Base-by-base conservation (phyloP, 2,113 vertebrate species). In the Myxocyprinus asiaticus region DNA sequence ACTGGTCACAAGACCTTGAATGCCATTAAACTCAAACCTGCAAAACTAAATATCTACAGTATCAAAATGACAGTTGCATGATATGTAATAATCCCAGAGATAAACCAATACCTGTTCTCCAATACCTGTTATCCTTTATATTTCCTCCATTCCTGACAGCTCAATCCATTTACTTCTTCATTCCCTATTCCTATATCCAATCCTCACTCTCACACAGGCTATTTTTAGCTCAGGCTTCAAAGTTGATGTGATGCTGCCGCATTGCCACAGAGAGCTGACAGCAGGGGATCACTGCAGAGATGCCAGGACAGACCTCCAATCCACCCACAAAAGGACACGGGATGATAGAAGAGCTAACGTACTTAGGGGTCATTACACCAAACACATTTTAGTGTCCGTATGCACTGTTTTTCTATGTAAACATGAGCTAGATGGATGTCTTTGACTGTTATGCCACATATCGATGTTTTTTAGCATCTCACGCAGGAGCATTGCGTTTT, bases 201-300 rank as follows among this genome's bases (percentile, higher is more conserved):
- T 78, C 55, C 58, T 79, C 55, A 58, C 9, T 15, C 15, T 9
- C 15, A 43, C 47, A 55, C 11, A 55, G 2, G 43, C 22, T 78
- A 78, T 66, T 72, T 81, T 66, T 78, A 80, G 81, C 70, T 62
- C 62, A 55, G 44, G 42, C 53, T 69, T 63, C 55, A 63, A 73
- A 74, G 68, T 58, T 79, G 77, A 82, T 63, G 71, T 48, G n/a
- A 61, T 48, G 42, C 66, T 48, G 42, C 66, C 33, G 17, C 64
- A 56, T 17, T 79, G 61, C 42, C 44, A 11, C 6, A n/a, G 45
- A 55, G 7, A 72, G 77, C 70, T 75, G 70, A 80, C 69, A 42
- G 70, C 56, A 43, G 55, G 77, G 14, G 66, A 75, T 50, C 47
- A 56, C 10, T n/a, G 58, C 63, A 61, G 53, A 33, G 22, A 33